phyloP scores from a whole-genome alignment of 2,888 invertebrate genomes.

The Capitulum mitella region DNA sequence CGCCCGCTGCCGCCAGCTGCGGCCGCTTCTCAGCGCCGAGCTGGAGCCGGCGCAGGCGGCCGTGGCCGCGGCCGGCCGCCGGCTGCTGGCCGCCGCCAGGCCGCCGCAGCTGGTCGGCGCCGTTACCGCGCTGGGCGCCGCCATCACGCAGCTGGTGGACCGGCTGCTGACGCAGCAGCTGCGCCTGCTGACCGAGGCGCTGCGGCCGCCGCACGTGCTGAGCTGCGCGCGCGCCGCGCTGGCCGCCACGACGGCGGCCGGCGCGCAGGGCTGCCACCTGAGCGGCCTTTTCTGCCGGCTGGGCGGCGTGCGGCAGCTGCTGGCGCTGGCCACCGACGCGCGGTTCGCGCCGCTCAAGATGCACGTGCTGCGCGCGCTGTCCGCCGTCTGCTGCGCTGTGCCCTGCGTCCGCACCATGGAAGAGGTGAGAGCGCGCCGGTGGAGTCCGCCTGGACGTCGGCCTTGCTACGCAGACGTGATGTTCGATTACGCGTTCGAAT shows the following conservation, averaged over 20 bases:
- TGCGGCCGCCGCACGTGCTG: constrained; percentile 23
- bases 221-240: constrained; percentile 18
- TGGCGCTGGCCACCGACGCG: not conserved
- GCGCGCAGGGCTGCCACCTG: constrained; percentile 19
- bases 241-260: not conserved
- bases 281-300: constrained; percentile 16
- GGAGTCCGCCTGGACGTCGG: too few species aligned
- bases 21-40: not conserved
- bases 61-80: not conserved
- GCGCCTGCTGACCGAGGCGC: constrained; percentile 13
- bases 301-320: not conserved
- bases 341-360: not conserved
- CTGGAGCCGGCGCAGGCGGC: not conserved
- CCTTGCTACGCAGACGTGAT: too few species aligned
- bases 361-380: constrained; percentile 19
- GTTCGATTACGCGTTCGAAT: too few species aligned
- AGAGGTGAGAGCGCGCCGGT: not conserved
- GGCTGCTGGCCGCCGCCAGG: not conserved
- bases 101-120: not conserved
- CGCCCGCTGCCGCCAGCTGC: not conserved
- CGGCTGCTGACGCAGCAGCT: constrained; percentile 9
- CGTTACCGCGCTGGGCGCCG: constrained; percentile 7
- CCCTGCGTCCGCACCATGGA: constrained; percentile 7
- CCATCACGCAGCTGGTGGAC: constrained; percentile 18
- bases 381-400: not conserved